phyloP scores from a whole-genome alignment of 2,113 vertebrate species.

The Aphelocoma coerulescens region DNA sequence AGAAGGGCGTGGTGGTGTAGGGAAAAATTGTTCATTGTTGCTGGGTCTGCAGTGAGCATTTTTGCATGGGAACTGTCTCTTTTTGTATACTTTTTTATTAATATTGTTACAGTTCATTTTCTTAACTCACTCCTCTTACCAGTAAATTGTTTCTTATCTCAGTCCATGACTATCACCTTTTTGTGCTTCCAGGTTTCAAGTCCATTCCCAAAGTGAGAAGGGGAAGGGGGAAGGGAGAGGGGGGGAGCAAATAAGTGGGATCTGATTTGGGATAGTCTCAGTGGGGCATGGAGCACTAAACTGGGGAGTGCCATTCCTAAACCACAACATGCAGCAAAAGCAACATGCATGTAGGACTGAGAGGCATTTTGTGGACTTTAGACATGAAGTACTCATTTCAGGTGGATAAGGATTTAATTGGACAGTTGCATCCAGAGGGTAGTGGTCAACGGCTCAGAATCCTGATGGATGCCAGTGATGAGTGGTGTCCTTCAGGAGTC shows the following conservation, averaged over 20 bases:
- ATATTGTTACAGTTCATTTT: neutral
- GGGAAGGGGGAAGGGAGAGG: no score
- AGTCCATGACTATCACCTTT: neutral
- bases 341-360: neutral
- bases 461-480: neutral
- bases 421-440: accelerated
- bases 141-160: neutral
- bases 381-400: neutral
- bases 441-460: neutral
- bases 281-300: neutral
- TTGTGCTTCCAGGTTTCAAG: neutral
- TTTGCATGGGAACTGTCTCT: neutral
- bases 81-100: neutral
- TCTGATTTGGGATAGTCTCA: neutral
- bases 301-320: neutral
- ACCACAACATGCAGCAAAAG: neutral
- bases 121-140: neutral
- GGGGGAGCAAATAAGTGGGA: neutral
- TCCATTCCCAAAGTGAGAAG: neutral
- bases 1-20: neutral
- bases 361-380: neutral
- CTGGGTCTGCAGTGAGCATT: neutral
- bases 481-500: neutral
- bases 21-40: neutral
- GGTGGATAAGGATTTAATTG: neutral